Evolutionary conservation across 2,797 vertebrate genomes (phyloP).

Genomic region (Brachymystax lenok): DNA sequence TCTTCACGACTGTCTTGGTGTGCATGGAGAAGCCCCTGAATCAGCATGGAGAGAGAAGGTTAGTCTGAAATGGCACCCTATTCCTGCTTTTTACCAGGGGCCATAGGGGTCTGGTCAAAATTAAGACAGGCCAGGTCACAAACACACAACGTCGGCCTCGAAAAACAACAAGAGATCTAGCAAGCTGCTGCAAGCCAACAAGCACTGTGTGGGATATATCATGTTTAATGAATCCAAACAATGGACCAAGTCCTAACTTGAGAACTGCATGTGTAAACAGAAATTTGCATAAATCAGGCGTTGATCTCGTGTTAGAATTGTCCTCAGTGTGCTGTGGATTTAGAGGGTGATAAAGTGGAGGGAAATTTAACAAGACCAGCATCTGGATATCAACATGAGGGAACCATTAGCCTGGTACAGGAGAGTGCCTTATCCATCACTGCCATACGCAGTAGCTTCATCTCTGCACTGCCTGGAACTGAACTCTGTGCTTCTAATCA

Average conservation of each 20-base stretch:
- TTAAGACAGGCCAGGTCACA: too few species aligned
- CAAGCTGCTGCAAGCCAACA: too few species aligned
- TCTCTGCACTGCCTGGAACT: constrained; percentile 33
- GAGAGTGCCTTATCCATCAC: constrained; percentile 34
- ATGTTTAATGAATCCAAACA: too few species aligned
- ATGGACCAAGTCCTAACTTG: too few species aligned
- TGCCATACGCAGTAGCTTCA: constrained; percentile 29
- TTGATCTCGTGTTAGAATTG: too few species aligned
- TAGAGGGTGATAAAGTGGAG: constrained; percentile 1
- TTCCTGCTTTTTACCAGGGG: background rate
- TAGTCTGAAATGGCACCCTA: background rate
- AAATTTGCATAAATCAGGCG: too few species aligned
- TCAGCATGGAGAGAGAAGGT: background rate
- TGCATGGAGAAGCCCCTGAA: background rate
- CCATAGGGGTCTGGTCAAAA: background rate
- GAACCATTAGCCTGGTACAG: background rate
- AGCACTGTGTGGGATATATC: too few species aligned
- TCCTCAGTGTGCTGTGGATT: background rate
- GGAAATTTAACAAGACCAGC: background rate
- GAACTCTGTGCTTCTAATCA: constrained; percentile 28
- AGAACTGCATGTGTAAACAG: too few species aligned
- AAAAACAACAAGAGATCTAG: too few species aligned
- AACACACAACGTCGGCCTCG: too few species aligned
- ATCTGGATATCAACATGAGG: too few species aligned
- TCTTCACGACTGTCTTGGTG: too few species aligned